Evolutionary conservation across 2,888 invertebrate genomes (phyloP).

Genomic region (Baronia brevicornis): DNA sequence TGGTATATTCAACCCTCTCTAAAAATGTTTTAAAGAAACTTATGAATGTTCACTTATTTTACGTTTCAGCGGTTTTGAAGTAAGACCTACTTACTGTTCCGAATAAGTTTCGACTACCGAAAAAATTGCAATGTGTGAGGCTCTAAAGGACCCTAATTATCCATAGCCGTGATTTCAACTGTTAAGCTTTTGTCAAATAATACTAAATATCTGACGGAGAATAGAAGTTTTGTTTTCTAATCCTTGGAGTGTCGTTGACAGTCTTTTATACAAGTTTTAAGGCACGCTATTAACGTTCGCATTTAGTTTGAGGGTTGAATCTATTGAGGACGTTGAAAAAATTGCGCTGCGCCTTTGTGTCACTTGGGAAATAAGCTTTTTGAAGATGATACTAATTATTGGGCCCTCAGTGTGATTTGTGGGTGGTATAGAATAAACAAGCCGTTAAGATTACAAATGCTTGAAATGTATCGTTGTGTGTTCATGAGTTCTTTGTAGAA

Average conservation of each 20-base stretch:
- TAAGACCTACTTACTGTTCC: slow-evolving; percentile 14
- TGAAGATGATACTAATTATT: slow-evolving; percentile 8
- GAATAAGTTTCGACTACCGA: slow-evolving; percentile 19
- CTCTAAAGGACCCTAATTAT: slow-evolving; percentile 29
- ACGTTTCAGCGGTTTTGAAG: slow-evolving; percentile 24
- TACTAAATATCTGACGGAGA: slow-evolving; percentile 24
- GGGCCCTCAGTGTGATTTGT: slow-evolving; percentile 3
- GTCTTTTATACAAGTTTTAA: slow-evolving; percentile 10
- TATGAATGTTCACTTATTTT: slow-evolving; percentile 22
- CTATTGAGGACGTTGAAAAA: slow-evolving; percentile 10
- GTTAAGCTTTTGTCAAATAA: slow-evolving; percentile 30
- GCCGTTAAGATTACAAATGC: slow-evolving; percentile 26
- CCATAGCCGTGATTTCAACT: slow-evolving; percentile 31
- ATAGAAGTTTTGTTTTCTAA: slow-evolving; percentile 26
- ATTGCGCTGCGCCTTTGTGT: slow-evolving; percentile 12
- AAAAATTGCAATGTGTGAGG: slow-evolving; percentile 24
- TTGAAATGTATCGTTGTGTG: too few relatives aligned
- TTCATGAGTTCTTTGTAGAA: too few relatives aligned
- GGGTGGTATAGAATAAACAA: slow-evolving; percentile 14
- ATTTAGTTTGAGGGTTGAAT: slow-evolving; percentile 13
- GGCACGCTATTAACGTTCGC: slow-evolving; percentile 7
- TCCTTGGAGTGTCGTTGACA: slow-evolving; percentile 21
- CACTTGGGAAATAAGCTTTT: slow-evolving; percentile 5
- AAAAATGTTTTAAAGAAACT: not conserved
- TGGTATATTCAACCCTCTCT: slow-evolving; percentile 11